These are phyloP conservation scores for Pediacus dermestoides DNA, from an alignment of 2,888 invertebrate species.

Conservation along the genomic window DNA sequence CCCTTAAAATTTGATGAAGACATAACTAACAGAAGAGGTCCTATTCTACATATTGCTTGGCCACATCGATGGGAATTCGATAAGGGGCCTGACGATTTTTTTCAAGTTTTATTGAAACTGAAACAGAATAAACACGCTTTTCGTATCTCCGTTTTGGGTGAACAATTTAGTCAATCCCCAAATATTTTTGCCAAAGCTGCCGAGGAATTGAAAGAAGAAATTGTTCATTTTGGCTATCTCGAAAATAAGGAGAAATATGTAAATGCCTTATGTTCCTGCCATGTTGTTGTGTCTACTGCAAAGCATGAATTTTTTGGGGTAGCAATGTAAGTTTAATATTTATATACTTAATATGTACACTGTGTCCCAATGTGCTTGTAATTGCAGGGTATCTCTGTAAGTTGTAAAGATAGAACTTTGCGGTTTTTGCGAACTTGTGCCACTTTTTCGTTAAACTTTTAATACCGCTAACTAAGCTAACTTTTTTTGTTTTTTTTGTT, in stretches of 20 bases:
- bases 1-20: constrained; percentile 34
- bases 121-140: constrained; percentile 56
- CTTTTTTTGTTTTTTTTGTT: too few species aligned
- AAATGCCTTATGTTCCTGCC: constrained; percentile 53
- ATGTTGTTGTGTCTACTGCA: constrained; percentile 70
- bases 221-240: constrained; percentile 60
- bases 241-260: constrained; percentile 57
- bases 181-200: constrained; percentile 58
- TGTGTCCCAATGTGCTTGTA: too few species aligned
- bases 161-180: constrained; percentile 59
- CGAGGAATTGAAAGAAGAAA: constrained; percentile 48
- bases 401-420: too few species aligned
- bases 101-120: constrained; percentile 53
- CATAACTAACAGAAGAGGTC: constrained; percentile 19
- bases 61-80: constrained; percentile 78
- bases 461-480: too few species aligned
- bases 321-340: constrained; percentile 59
- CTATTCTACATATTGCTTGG: constrained; percentile 62
- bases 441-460: too few species aligned
- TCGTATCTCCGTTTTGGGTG: constrained; percentile 60
- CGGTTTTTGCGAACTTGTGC: too few species aligned
- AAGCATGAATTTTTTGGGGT: constrained; percentile 76
- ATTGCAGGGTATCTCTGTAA: too few species aligned
- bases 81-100: constrained; percentile 66
- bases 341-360: too few species aligned